Base-by-base conservation (phyloP, 2,113 vertebrate species). In the Phalacrocorax brasilianus region DNA sequence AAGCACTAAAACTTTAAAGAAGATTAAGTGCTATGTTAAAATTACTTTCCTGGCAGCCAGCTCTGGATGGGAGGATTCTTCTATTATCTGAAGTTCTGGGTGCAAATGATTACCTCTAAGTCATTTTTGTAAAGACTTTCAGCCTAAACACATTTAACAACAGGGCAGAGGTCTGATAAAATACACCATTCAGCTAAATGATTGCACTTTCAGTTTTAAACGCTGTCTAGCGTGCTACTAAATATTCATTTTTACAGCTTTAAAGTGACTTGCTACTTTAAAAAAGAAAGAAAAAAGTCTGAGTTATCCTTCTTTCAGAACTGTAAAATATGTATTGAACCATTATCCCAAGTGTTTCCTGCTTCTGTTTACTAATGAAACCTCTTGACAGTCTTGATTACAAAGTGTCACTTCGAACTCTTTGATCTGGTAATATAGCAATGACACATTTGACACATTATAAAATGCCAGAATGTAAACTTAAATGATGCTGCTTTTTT, bases 371-470 rank as follows among this genome's bases (percentile, higher is more conserved):
- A 61, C 49, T 94, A 83, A 95, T 94, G 88, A 94, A 91, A 91
- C 49, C 59, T 75, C 86, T 80, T 91, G 94, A 83, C 91, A 88
- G 65, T 42, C 61, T 90, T 91, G 91, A 96, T 97, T 96, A 95
- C 89, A 95, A 95, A 89, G 63, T 90, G 88, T 93, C 89, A 97
- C 75, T 73, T 81, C n/a, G 52, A 89, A 94, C n/a, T 80, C 81
- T 92, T 84, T 87, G 62, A 89, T 97, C 71, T 89, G 70, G 74
- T 88, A 95, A 84, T 47, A 59, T 14, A 62, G 16, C 20, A 89
- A 85, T 73, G 92, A 78, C 94, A 91, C 17, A 47, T 93, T 88
- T 91, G 91, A 92, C 82, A 50, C 8, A 9, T 72, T 82, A 79
- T 75, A 52, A 72, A 84, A 55, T 16, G 7, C 11, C 52, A 55